Conservation (phyloP, 2,888 invertebrate genomes). For the Lithophane socia region DNA sequence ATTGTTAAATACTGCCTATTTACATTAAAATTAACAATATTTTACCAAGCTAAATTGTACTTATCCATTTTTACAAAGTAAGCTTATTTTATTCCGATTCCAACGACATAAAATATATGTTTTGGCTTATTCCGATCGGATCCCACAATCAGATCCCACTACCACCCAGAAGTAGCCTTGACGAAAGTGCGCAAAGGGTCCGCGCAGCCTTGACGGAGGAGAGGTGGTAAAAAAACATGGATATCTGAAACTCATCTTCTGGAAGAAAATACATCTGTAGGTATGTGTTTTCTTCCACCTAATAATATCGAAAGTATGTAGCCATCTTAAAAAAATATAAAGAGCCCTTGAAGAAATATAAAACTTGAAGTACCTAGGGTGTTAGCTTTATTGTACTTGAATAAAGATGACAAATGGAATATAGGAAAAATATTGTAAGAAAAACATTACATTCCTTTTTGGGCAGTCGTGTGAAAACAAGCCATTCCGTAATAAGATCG, state of each 20-base stretch:
- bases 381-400: not conserved
- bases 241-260: slow-evolving; percentile 6
- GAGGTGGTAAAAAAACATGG: not conserved
- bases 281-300: too few relatives aligned
- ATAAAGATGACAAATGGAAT: not conserved
- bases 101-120: too few relatives aligned
- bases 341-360: slow-evolving; percentile 17
- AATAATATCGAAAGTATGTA: slow-evolving; percentile 15
- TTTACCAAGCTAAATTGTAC: too few relatives aligned
- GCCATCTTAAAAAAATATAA: slow-evolving; percentile 5
- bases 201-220: too few relatives aligned
- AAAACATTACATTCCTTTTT: not conserved
- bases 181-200: too few relatives aligned
- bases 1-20: not conserved
- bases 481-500: not conserved
- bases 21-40: too few relatives aligned
- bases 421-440: slow-evolving; percentile 10
- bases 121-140: too few relatives aligned
- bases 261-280: slow-evolving; percentile 4
- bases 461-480: not conserved
- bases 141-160: too few relatives aligned
- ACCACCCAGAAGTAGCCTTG: too few relatives aligned
- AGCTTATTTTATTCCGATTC: too few relatives aligned
- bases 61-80: too few relatives aligned
- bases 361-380: slow-evolving; percentile 9